Evolutionary conservation across 2,113 vertebrate genomes (phyloP), one percentile per base, ranked within the genome.

Genomic region (Arothron firmamentum): DNA sequence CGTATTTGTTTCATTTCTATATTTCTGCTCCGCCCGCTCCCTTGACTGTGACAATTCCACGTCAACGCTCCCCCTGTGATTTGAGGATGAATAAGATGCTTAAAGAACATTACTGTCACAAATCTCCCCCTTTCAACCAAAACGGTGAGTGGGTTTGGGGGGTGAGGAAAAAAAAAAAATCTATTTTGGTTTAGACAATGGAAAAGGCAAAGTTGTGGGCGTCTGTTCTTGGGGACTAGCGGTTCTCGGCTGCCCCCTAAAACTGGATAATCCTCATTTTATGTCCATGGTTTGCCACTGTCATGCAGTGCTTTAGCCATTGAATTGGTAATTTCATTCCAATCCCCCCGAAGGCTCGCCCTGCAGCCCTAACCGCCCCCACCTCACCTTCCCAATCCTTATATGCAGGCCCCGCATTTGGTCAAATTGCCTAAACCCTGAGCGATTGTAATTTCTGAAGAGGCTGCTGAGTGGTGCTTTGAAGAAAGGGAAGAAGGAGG

Each of bases 401-500:
- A 72, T 80, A 86, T 72, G 66, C 72, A 52, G 83, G 67, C 76
- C 74, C 70, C 66, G 77, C 80, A 80, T 88, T 88, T 84, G 85
- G 81, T 90, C 78, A 85, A 90, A 90, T 85, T 90, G 88, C 86
- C 85, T 88, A 89, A 89, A 90, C 82, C 84, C 85, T 72, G 80
- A 83, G 81, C 79, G 78, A 89, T 88, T 90, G 86, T 90, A 89
- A 90, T 91, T 89, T 90, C 80, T 87, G 83, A 88, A 88, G 89
- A 89, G 89, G 74, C 82, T 77, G 72, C 87, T 70, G 84, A 89
- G 88, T 85, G 84, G 81, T 59, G 84, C 79, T 88, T 87, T 87
- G 85, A 88, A 87, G 84, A 70, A 82, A 62, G 67, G 62, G 59
- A 65, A 62, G 61, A 69, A 51, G 55, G 59, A 56, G 58, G 74